Evolutionary conservation across 2,888 invertebrate genomes (phyloP).

Genomic region (Cantharis nigra): DNA sequence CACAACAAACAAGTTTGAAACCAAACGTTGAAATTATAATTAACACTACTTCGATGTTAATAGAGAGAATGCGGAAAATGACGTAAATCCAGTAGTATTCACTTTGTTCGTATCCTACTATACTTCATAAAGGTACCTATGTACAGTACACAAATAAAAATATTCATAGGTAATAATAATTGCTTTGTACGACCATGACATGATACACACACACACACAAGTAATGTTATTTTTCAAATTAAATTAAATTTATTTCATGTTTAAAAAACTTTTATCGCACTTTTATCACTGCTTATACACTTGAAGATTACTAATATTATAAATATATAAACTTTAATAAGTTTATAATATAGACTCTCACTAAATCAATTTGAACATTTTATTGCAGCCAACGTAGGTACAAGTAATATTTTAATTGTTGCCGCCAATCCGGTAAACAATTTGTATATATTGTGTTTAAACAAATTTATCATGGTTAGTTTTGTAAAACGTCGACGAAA

Average conservation of each 20-base stretch:
- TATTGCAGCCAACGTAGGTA: background rate
- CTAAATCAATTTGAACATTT: background rate
- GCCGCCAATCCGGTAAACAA: background rate
- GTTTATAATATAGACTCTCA: background rate
- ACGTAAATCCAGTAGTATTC: constrained; percentile 12
- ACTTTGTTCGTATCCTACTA: background rate
- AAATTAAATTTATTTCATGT: background rate
- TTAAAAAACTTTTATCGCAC: background rate
- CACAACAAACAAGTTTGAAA: background rate
- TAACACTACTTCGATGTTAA: background rate
- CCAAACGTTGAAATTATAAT: background rate
- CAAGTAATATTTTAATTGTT: background rate
- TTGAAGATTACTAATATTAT: background rate
- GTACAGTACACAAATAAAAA: background rate
- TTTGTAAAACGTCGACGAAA: background rate
- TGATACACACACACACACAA: background rate
- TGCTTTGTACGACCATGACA: background rate
- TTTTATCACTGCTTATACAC: background rate
- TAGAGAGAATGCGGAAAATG: constrained; percentile 11
- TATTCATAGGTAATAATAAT: background rate
- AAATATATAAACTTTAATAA: background rate
- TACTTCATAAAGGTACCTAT: background rate
- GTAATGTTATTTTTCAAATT: background rate
- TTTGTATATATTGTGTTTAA: background rate
- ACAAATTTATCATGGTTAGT: background rate